Evolutionary conservation across 1,140 invertebrate species (phyloP).

Genomic region (Megathymus violae): DNA sequence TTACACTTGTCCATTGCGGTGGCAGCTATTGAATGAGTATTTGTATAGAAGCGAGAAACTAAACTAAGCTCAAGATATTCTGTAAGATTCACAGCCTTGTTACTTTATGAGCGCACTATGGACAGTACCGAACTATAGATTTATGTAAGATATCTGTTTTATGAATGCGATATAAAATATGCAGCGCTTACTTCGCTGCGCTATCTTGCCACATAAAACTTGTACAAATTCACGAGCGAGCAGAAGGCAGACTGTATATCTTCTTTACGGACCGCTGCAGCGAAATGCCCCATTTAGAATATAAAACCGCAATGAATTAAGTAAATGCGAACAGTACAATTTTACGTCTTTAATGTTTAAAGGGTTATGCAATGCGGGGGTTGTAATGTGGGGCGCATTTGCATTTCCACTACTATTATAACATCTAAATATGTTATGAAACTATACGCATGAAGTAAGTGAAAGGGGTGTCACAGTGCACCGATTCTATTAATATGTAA

Average conservation of each 20-base stretch:
- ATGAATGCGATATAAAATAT: slow-evolving; percentile 9
- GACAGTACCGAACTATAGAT: background rate
- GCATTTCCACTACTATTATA: slow-evolving; percentile 9
- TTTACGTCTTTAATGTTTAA: slow-evolving; percentile 8
- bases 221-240: slow-evolving; percentile 13
- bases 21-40: background rate
- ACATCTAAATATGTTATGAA: slow-evolving; percentile 1
- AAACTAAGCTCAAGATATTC: too few species aligned
- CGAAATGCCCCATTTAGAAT: slow-evolving; percentile 24
- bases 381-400: slow-evolving; percentile 17
- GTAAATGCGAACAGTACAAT: slow-evolving; percentile 27
- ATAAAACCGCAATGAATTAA: slow-evolving; percentile 28
- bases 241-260: slow-evolving; percentile 12
- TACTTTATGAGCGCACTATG: background rate
- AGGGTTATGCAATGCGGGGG: slow-evolving; percentile 18
- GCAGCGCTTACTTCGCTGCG: background rate
- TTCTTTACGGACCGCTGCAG: slow-evolving; percentile 21
- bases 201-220: slow-evolving; percentile 6
- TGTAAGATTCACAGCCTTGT: too few species aligned
- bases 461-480: too few species aligned
- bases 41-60: too few species aligned
- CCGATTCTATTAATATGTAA: too few species aligned
- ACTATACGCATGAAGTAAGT: slow-evolving; percentile 2
- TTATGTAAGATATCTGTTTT: too few species aligned
- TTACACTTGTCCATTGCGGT: slow-evolving; percentile 13